phyloP scores from a whole-genome alignment of 2,797 vertebrate species.

The Schizopygopsis malacanthus region DNA sequence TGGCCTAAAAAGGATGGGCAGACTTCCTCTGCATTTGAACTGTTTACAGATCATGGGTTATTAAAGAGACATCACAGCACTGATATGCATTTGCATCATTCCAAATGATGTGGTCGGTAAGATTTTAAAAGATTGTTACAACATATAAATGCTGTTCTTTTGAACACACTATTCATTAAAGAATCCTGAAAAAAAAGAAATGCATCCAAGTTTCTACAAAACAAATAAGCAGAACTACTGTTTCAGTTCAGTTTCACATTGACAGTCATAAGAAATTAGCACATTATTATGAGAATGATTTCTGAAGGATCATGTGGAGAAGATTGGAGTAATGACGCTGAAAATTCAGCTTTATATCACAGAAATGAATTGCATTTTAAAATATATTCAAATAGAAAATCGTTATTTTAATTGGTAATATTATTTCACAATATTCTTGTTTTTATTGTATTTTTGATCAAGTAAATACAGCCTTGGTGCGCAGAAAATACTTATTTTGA shows the following conservation, averaged over 20 bases:
- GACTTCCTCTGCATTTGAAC: rapidly evolving
- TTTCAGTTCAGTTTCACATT: not conserved
- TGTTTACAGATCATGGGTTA: not conserved
- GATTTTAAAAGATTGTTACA: not conserved
- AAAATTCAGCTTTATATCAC: not conserved
- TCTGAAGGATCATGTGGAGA: not conserved
- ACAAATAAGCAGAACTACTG: not conserved
- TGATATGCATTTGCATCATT: not conserved
- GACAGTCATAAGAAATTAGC: not conserved
- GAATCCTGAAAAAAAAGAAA: not conserved
- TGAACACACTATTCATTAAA: no score
- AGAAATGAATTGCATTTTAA: not conserved
- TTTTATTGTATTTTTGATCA: not conserved
- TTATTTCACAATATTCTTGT: not conserved
- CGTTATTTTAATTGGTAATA: not conserved
- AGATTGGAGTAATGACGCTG: not conserved
- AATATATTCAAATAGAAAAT: not conserved
- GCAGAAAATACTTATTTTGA: not conserved
- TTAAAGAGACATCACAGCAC: not conserved
- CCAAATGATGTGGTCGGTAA: not conserved
- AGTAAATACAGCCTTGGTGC: not conserved
- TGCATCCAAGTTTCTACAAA: not conserved
- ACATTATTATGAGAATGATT: not conserved
- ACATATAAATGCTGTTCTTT: not conserved
- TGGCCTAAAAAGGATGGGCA: not conserved